phyloP scores from a whole-genome alignment of 2,113 vertebrate species.

The Rostratula benghalensis region DNA sequence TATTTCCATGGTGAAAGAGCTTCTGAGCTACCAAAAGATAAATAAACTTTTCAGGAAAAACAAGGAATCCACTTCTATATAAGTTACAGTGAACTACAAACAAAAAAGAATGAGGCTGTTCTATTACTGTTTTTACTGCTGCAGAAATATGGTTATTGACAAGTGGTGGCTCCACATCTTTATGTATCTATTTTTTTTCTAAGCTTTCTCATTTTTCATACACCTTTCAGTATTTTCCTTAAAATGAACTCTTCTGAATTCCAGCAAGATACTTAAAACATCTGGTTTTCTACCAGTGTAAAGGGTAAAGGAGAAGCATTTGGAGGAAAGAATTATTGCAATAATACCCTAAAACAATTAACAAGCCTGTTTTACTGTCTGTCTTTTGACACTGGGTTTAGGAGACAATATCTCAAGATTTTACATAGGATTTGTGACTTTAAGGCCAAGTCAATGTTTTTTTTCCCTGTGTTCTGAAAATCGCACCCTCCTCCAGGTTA shows the following conservation, averaged over 20 bases:
- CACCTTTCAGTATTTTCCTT: background rate
- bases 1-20: background rate
- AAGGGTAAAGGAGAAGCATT: background rate
- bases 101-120: background rate
- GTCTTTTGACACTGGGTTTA: background rate
- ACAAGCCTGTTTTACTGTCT: background rate
- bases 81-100: background rate
- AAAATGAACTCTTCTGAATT: background rate
- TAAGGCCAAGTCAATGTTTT: background rate
- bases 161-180: background rate
- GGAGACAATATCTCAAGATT: background rate
- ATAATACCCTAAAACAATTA: background rate
- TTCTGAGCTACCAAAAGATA: background rate
- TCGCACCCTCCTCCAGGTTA: background rate
- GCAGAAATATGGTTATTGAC: background rate
- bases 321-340: background rate
- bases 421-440: background rate
- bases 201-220: background rate
- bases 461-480: background rate
- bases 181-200: background rate
- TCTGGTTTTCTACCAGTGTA: background rate
- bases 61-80: background rate
- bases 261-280: background rate
- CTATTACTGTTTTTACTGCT: background rate
- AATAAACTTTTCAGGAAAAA: background rate